These are phyloP conservation scores for Leucozona laternaria DNA, from an alignment of 2,888 invertebrate genomes.

Conservation along the genomic window DNA sequence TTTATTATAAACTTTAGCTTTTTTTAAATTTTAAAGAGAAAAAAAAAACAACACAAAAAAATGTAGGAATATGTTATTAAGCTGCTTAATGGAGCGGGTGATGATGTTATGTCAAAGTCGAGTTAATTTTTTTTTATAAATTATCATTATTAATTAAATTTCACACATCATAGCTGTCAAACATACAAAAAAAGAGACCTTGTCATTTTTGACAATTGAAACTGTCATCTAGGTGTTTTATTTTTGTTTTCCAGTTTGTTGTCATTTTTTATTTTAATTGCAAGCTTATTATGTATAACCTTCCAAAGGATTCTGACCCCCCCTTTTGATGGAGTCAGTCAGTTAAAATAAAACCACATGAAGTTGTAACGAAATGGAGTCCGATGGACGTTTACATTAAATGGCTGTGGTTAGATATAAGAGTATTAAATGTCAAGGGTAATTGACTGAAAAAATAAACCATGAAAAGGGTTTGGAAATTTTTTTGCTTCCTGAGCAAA, in stretches of 20 bases:
- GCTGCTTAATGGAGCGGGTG: constrained; percentile 42
- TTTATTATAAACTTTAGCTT: constrained; percentile 53
- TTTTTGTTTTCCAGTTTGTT: neutral
- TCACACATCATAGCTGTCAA: constrained; percentile 46
- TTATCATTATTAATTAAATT: constrained; percentile 38
- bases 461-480: constrained; percentile 16
- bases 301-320: constrained; percentile 19
- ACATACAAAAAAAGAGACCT: neutral
- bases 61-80: constrained; percentile 21
- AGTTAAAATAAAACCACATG: constrained; percentile 52
- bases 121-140: neutral
- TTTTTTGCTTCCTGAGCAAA: constrained; percentile 6
- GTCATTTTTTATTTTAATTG: constrained; percentile 56
- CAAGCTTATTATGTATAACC: constrained; percentile 7
- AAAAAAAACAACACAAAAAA: neutral
- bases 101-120: constrained; percentile 35
- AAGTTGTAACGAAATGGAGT: neutral
- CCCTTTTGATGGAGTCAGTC: constrained; percentile 42
- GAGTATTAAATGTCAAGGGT: constrained; percentile 60
- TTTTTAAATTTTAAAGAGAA: neutral
- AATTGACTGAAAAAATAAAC: constrained; percentile 39
- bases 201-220: constrained; percentile 52
- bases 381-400: neutral
- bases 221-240: neutral
- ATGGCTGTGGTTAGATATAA: constrained; percentile 20